Percentiles rank a stretch among this genome's conserved stretches.
phyloP scores from a whole-genome alignment of 2,888 invertebrate species.

The Drosophila buzzatii region DNA sequence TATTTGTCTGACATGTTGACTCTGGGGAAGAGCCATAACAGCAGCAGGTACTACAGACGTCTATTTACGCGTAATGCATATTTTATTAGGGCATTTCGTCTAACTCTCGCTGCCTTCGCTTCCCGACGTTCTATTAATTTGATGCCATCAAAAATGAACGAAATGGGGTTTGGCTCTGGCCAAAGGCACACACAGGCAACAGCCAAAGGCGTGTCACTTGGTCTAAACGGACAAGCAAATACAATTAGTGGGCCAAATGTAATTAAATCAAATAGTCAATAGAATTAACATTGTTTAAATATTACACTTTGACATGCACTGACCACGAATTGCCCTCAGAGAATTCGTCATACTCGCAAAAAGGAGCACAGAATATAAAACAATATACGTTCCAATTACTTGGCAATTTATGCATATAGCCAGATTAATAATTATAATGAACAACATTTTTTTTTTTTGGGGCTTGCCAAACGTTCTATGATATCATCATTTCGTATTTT shows the following conservation, averaged over 20 bases:
- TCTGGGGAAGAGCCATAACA: slow-evolving; percentile 11
- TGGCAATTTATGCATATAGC: slow-evolving; percentile 15
- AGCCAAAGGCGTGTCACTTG: slow-evolving; percentile 9
- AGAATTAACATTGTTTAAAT: slow-evolving; percentile 30
- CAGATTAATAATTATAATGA: slow-evolving; percentile 21
- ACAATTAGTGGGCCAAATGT: slow-evolving; percentile 48
- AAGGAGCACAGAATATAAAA: slow-evolving; percentile 3
- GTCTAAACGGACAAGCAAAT: slow-evolving; percentile 43
- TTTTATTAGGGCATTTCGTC: slow-evolving; percentile 68
- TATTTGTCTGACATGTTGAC: slow-evolving; percentile 70
- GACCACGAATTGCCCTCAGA: not conserved
- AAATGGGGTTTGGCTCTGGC: not conserved
- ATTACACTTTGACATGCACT: slow-evolving; percentile 52
- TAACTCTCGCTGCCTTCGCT: slow-evolving; percentile 14
- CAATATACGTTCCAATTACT: slow-evolving; percentile 16
- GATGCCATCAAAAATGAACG: slow-evolving; percentile 13
- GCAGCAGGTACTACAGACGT: slow-evolving; percentile 42
- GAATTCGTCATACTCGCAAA: slow-evolving; percentile 10
- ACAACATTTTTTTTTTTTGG: not conserved
- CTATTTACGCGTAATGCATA: slow-evolving; percentile 70
- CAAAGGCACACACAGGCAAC: slow-evolving; percentile 12
- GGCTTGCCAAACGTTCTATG: slow-evolving; percentile 31
- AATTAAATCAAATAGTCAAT: slow-evolving; percentile 54
- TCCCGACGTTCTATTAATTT: slow-evolving; percentile 55
- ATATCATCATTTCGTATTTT: slow-evolving; percentile 44